Evolutionary conservation across 2,888 invertebrate genomes (phyloP).

Genomic region (Thymelicus sylvestris): DNA sequence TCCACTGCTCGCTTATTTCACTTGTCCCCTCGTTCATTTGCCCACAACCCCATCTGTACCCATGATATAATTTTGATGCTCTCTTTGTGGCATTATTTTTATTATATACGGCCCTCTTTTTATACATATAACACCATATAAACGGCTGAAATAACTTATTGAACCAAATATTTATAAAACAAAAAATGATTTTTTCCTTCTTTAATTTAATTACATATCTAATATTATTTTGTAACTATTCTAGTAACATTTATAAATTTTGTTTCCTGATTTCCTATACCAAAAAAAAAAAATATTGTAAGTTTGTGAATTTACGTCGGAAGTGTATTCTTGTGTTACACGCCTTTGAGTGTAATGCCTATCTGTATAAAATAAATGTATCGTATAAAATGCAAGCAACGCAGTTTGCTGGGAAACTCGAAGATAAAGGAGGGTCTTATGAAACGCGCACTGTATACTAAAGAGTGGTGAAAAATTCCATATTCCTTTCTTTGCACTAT

Average conservation of each 20-base stretch:
- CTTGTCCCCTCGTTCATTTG: constrained; percentile 78
- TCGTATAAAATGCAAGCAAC: constrained; percentile 68
- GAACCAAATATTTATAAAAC: too few relatives aligned
- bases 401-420: constrained; percentile 60
- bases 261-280: too few relatives aligned
- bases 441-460: constrained; percentile 68
- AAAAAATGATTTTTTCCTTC: too few relatives aligned
- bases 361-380: constrained; percentile 41
- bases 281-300: too few relatives aligned
- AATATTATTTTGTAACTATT: too few relatives aligned
- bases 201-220: too few relatives aligned
- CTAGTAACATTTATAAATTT: too few relatives aligned
- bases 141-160: too few relatives aligned
- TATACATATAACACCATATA: too few relatives aligned
- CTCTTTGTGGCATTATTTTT: constrained; percentile 19
- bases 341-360: constrained; percentile 12
- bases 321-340: constrained; percentile 33
- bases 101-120: neutral
- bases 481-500: constrained; percentile 44
- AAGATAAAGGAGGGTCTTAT: constrained; percentile 55
- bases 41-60: constrained; percentile 56
- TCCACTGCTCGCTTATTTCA: constrained; percentile 80
- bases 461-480: constrained; percentile 68
- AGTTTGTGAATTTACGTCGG: constrained; percentile 6
- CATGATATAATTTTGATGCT: constrained; percentile 73